Percentiles rank a stretch among this genome's conserved stretches.
Evolutionary conservation across 2,797 vertebrate genomes (phyloP).

Genomic region (Esox lucius): DNA sequence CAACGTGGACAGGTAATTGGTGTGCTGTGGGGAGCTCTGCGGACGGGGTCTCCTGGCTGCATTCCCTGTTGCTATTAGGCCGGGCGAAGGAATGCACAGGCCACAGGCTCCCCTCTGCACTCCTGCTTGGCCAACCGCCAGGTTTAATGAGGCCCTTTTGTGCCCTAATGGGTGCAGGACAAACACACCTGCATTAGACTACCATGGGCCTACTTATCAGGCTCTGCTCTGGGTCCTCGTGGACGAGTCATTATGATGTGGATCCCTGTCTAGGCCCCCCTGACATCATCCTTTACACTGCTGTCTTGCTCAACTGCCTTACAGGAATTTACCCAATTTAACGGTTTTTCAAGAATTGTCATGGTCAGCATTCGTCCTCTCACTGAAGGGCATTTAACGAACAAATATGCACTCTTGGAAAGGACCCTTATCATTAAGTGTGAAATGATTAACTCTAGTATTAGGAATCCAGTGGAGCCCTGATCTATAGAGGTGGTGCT

Average conservation of each 20-base stretch:
- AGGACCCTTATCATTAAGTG: conserved; percentile 27
- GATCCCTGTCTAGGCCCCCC: too few relatives aligned
- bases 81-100: conserved; percentile 57
- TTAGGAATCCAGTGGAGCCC: conserved; percentile 62
- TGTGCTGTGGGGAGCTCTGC: conserved; percentile 29
- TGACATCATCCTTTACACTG: conserved; percentile 9
- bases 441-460: conserved; percentile 51
- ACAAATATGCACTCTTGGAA: background rate
- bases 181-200: conserved; percentile 48
- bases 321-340: conserved; percentile 19
- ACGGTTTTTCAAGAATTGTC: conserved; percentile 12
- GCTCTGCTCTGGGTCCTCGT: background rate
- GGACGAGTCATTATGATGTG: background rate
- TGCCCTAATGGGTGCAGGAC: conserved; percentile 30
- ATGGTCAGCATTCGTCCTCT: background rate
- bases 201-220: background rate
- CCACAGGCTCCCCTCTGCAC: conserved; percentile 40
- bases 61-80: conserved; percentile 68
- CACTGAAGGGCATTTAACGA: background rate
- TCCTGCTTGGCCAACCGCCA: conserved; percentile 38
- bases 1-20: conserved; percentile 59
- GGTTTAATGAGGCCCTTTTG: conserved; percentile 48
- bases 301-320: conserved; percentile 42
- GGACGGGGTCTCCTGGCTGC: conserved; percentile 34
- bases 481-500: conserved; percentile 37